These are phyloP conservation scores for Onychostruthus taczanowskii DNA, from an alignment of 2,113 vertebrate species.

Conservation along the genomic window DNA sequence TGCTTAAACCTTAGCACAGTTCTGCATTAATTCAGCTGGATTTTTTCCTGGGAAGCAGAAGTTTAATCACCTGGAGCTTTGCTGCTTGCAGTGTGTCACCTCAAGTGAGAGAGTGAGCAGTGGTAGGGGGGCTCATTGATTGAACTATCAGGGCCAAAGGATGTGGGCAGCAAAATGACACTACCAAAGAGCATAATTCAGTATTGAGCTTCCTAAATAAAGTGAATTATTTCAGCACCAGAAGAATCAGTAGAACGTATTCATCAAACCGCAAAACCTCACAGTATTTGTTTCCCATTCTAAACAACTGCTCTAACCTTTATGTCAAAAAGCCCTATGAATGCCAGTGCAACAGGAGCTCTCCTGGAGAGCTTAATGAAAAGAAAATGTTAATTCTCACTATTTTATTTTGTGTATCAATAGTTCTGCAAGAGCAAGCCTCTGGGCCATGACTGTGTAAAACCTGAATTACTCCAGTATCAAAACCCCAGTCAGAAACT, in stretches of 20 bases:
- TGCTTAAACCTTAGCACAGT: not conserved
- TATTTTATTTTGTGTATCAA: not conserved
- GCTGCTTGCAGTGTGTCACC: not conserved
- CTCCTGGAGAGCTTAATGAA: not conserved
- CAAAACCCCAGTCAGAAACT: not conserved
- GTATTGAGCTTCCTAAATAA: not conserved
- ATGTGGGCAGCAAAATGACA: not conserved
- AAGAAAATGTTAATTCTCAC: not conserved
- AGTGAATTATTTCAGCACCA: not conserved
- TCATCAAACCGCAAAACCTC: not conserved
- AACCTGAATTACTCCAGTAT: not conserved
- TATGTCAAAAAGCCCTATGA: not conserved
- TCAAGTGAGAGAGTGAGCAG: fast-evolving
- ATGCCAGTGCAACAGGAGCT: not conserved
- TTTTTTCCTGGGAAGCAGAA: not conserved
- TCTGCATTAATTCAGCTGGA: constrained; percentile 4
- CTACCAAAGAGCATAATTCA: not conserved
- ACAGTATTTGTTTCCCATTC: not conserved
- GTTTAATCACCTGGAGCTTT: not conserved
- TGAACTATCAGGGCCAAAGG: not conserved
- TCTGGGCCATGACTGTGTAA: not conserved
- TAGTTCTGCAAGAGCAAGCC: not conserved
- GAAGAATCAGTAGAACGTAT: not conserved
- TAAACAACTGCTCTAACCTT: not conserved
- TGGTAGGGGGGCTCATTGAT: not conserved